Conservation (phyloP, 2,888 invertebrate species). For the Caenorhabditis imperialis region DNA sequence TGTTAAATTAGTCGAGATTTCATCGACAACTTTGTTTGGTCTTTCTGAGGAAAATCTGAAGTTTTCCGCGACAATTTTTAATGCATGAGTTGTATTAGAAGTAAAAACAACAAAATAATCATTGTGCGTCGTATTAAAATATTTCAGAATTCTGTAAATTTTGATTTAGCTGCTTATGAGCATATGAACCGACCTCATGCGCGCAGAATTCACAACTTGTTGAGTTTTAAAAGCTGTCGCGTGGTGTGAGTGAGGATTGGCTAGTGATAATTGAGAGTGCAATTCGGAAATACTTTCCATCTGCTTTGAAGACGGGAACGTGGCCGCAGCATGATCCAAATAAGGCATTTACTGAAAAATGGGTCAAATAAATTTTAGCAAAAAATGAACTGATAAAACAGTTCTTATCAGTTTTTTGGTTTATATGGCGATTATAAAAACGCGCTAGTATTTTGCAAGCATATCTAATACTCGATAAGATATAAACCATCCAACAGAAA, state of each 20-base stretch:
- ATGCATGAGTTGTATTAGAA: slow-evolving; percentile 90
- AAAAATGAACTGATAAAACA: too few species aligned
- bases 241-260: slow-evolving; percentile 89
- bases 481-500: too few species aligned
- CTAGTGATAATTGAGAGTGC: slow-evolving; percentile 79
- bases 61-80: slow-evolving; percentile 88
- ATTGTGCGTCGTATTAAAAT: slow-evolving; percentile 87
- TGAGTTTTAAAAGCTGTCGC: slow-evolving; percentile 86
- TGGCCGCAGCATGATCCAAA: slow-evolving; percentile 66
- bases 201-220: slow-evolving; percentile 85
- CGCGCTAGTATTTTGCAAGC: too few species aligned
- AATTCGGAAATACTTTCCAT: slow-evolving; percentile 51
- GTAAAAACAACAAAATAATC: slow-evolving; percentile 93
- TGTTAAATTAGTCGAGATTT: slow-evolving; percentile 14
- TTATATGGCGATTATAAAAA: too few species aligned
- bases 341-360: slow-evolving; percentile 54
- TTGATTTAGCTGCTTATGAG: too few species aligned
- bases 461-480: too few species aligned
- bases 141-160: slow-evolving; percentile 84
- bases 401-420: too few species aligned
- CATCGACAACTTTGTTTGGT: not conserved
- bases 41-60: slow-evolving; percentile 80
- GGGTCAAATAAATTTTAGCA: too few species aligned
- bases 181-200: slow-evolving; percentile 38
- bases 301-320: slow-evolving; percentile 55